Evolutionary conservation across 2,797 vertebrate species (phyloP).

Genomic region (Silurus lanzhouensis): DNA sequence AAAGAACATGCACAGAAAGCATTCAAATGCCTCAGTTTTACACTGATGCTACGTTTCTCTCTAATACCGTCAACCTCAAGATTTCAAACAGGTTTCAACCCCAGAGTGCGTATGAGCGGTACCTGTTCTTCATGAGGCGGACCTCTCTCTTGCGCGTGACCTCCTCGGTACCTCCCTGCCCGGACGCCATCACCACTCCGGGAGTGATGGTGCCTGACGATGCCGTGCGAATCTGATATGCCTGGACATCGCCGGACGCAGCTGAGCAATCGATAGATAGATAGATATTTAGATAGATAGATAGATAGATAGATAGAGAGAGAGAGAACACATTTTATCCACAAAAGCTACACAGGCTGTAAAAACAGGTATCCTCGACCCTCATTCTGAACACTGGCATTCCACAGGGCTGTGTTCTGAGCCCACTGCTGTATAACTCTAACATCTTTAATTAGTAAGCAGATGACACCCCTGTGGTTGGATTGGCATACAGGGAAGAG

Average conservation of each 20-base stretch:
- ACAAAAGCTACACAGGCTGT: too few species aligned
- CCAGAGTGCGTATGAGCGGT: background rate
- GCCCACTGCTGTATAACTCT: too few species aligned
- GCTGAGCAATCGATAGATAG: conserved; percentile 67
- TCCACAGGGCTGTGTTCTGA: too few species aligned
- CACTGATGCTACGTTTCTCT: background rate
- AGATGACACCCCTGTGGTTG: too few species aligned
- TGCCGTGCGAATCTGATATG: conserved; percentile 97
- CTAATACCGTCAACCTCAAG: background rate
- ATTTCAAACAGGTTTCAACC: background rate
- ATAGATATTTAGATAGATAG: background rate
- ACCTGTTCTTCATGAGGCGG: conserved; percentile 99
- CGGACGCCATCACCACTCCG: conserved; percentile 92
- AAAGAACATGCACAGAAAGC: background rate
- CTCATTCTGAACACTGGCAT: too few species aligned
- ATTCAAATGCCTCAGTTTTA: background rate
- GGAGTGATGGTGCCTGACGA: conserved; percentile 89
- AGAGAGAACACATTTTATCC: background rate
- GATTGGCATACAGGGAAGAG: too few species aligned
- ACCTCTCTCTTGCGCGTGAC: conserved; percentile 97
- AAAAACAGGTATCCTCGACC: too few species aligned
- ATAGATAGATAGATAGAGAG: background rate
- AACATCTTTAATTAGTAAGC: too few species aligned
- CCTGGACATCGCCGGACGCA: conserved; percentile 95
- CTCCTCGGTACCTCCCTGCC: conserved; percentile 87